Evolutionary conservation across 2,113 vertebrate genomes (phyloP).

Genomic region (Hystrix brachyura): DNA sequence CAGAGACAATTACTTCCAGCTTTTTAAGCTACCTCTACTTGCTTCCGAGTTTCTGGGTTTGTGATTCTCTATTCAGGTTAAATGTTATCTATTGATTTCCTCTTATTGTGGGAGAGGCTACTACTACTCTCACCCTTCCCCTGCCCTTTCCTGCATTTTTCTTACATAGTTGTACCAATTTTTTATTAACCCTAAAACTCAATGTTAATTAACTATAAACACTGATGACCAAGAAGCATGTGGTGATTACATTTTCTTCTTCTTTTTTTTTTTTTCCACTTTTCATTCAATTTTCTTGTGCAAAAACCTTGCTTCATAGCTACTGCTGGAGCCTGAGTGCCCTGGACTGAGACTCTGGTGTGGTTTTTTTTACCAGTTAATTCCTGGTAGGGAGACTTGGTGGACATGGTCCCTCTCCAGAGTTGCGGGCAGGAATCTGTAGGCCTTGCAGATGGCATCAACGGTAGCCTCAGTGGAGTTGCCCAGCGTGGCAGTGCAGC

Average conservation of each 20-base stretch:
- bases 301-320: not conserved
- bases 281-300: not conserved
- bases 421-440: not conserved
- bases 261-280: too few species aligned
- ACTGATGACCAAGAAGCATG: not conserved
- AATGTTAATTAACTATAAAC: conserved; percentile 4
- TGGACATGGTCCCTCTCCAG: not conserved
- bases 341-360: not conserved
- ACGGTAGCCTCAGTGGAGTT: not conserved
- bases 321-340: not conserved
- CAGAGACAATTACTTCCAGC: conserved; percentile 17
- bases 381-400: not conserved
- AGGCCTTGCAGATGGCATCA: not conserved
- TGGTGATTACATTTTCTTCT: not conserved
- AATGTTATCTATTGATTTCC: conserved; percentile 20
- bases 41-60: conserved; percentile 20
- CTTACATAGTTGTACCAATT: not conserved
- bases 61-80: conserved; percentile 15
- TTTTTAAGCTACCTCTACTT: conserved; percentile 35
- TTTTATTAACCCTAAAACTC: conserved; percentile 35
- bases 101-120: not conserved
- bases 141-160: not conserved
- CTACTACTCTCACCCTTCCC: not conserved
- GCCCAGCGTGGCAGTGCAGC: not conserved
- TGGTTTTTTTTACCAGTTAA: not conserved